A percentile compares a stretch with the other conserved stretches of the same genome.
Evolutionary conservation across 2,113 vertebrate genomes (phyloP).

Genomic region (Alexandromys fortis): DNA sequence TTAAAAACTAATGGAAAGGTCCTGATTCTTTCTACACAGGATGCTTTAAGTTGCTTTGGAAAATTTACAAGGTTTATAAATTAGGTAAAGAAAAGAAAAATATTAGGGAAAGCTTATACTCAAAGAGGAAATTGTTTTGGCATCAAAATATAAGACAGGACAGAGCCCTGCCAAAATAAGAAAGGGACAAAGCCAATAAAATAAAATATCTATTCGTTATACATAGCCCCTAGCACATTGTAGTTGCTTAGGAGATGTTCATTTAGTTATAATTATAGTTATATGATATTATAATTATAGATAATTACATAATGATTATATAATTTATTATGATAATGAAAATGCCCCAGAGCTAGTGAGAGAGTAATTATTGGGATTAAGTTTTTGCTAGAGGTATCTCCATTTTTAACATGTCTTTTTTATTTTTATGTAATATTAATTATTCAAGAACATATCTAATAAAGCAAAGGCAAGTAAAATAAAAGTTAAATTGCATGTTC

Average conservation of each 20-base stretch:
- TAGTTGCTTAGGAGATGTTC: slow-evolving; percentile 75
- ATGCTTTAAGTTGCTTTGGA: not conserved
- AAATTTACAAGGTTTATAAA: slow-evolving; percentile 23
- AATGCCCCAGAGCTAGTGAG: slow-evolving; percentile 69
- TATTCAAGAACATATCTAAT: slow-evolving; percentile 56
- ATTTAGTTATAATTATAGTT: slow-evolving; percentile 77
- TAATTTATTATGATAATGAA: slow-evolving; percentile 80
- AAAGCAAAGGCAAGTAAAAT: slow-evolving; percentile 52
- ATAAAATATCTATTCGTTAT: slow-evolving; percentile 53
- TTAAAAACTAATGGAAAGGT: slow-evolving; percentile 49
- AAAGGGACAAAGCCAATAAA: slow-evolving; percentile 65
- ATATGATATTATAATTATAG: slow-evolving; percentile 77
- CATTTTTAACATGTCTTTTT: slow-evolving; percentile 43
- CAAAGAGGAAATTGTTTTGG: not conserved
- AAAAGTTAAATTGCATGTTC: not conserved
- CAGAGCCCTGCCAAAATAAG: not conserved
- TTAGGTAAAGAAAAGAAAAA: not conserved
- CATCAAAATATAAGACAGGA: slow-evolving; percentile 38
- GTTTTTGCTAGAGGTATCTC: slow-evolving; percentile 57
- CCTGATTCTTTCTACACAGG: not conserved
- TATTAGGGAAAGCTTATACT: not conserved
- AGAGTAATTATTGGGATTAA: slow-evolving; percentile 65
- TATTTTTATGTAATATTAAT: slow-evolving; percentile 55
- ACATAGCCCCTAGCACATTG: slow-evolving; percentile 52
- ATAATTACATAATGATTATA: slow-evolving; percentile 76